Conservation (phyloP, 2,888 invertebrate species). For the Lasiommata megera region DNA sequence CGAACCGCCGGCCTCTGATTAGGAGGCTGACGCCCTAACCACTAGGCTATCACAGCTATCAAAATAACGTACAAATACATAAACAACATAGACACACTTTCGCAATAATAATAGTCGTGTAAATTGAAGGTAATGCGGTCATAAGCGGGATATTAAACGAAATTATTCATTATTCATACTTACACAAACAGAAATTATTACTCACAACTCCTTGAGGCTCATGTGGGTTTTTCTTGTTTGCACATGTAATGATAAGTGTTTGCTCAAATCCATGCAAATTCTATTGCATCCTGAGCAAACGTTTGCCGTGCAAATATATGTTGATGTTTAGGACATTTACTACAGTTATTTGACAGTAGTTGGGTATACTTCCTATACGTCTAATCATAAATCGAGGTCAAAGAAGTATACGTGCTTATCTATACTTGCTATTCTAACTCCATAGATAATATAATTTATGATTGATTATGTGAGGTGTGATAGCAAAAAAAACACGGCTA, state of each 20-base stretch:
- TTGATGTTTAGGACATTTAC: neutral
- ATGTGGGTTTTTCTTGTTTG: neutral
- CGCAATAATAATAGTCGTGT: too few relatives aligned
- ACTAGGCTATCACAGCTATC: too few relatives aligned
- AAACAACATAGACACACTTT: too few relatives aligned
- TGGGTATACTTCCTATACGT: neutral
- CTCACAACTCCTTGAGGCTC: neutral
- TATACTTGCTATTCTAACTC: neutral
- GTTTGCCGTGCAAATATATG: neutral
- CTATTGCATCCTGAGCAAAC: neutral
- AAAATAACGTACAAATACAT: too few relatives aligned
- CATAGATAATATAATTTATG: too few relatives aligned
- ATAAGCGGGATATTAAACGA: too few relatives aligned
- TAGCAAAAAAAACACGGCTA: too few relatives aligned
- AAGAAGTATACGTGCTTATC: neutral
- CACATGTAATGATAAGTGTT: neutral
- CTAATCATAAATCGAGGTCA: neutral
- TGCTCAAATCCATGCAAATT: conserved; percentile 1
- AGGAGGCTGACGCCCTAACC: too few relatives aligned
- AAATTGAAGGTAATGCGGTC: too few relatives aligned
- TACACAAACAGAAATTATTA: neutral
- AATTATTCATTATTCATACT: too few relatives aligned
- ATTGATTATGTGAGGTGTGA: too few relatives aligned
- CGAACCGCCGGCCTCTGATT: too few relatives aligned
- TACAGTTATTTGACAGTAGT: neutral